phyloP scores from a whole-genome alignment of 37 sponge, comb jelly and placozoan genomes.

The Agelas oroides region DNA sequence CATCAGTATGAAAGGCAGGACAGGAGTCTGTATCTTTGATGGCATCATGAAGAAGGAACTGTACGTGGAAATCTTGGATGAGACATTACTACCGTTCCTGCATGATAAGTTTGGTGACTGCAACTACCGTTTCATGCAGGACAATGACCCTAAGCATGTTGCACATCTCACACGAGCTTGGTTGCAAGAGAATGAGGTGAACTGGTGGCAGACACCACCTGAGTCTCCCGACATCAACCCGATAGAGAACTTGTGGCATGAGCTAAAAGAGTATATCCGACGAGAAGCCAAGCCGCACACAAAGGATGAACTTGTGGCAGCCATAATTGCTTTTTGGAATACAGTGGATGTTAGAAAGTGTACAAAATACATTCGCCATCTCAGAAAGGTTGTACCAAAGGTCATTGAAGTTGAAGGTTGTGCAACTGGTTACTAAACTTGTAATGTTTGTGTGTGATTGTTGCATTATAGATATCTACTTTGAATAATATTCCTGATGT shows the following conservation, averaged over 20 bases:
- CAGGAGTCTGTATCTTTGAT: conserved; percentile 47
- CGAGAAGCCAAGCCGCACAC: conserved; percentile 34
- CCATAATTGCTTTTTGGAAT: conserved; percentile 37
- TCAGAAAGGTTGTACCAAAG: conserved; percentile 31
- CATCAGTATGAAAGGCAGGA: conserved; percentile 30
- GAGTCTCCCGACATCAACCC: conserved; percentile 45
- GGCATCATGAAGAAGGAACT: conserved; percentile 17
- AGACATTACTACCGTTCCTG: conserved; percentile 34
- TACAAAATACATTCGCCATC: conserved; percentile 23
- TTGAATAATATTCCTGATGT: too few species aligned
- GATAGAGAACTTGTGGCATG: conserved; percentile 51
- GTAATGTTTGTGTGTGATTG: too few species aligned
- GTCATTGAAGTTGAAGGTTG: conserved; percentile 27
- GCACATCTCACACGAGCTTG: conserved; percentile 7
- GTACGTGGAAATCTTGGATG: conserved; percentile 6
- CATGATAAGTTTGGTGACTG: background rate
- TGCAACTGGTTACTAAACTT: conserved; percentile 37
- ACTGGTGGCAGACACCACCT: conserved; percentile 57
- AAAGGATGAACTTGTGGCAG: conserved; percentile 37
- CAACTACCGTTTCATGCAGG: conserved; percentile 37
- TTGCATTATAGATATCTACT: too few species aligned
- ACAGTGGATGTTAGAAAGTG: conserved; percentile 12
- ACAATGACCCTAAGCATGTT: conserved; percentile 51
- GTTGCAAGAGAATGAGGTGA: conserved; percentile 15
- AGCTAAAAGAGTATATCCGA: conserved; percentile 33